These are phyloP conservation scores for Bombus balteatus DNA, from an alignment of 1,140 invertebrate species.

Conservation along the genomic window DNA sequence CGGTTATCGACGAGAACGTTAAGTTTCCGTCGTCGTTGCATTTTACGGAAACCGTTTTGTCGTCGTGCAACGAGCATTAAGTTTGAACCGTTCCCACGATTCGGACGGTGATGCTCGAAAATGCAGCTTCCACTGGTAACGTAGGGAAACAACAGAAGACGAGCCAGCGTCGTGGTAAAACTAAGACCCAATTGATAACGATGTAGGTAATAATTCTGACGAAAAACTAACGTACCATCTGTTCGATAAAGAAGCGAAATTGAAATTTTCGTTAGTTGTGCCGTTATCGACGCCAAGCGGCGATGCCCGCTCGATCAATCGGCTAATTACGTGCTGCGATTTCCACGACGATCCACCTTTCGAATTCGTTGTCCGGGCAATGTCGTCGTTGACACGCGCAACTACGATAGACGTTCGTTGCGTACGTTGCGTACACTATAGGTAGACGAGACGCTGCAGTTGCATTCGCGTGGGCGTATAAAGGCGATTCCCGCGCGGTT, in stretches of 20 bases:
- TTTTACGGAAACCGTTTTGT: not conserved
- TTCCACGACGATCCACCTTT: not conserved
- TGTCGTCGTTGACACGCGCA: not conserved
- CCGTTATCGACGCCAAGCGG: no score
- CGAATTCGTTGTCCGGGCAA: not conserved
- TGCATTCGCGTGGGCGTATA: slow-evolving; percentile 46
- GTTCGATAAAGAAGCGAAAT: no score
- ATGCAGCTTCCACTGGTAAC: no score
- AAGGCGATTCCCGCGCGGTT: slow-evolving; percentile 26
- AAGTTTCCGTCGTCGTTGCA: not conserved
- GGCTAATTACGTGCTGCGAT: not conserved
- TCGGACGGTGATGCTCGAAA: no score
- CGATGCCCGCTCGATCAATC: not conserved
- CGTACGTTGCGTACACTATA: not conserved
- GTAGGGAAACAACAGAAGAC: rapidly evolving
- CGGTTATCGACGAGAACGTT: not conserved
- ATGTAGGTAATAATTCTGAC: no score
- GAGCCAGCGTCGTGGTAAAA: no score
- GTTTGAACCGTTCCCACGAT: no score
- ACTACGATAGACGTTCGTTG: not conserved
- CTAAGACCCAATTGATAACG: no score
- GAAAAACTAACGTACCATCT: no score
- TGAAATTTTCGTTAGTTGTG: no score
- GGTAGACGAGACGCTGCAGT: not conserved
- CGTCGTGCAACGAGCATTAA: no score